Conservation (phyloP, 1,140 invertebrate species). For the Brachionus paranguensis region DNA sequence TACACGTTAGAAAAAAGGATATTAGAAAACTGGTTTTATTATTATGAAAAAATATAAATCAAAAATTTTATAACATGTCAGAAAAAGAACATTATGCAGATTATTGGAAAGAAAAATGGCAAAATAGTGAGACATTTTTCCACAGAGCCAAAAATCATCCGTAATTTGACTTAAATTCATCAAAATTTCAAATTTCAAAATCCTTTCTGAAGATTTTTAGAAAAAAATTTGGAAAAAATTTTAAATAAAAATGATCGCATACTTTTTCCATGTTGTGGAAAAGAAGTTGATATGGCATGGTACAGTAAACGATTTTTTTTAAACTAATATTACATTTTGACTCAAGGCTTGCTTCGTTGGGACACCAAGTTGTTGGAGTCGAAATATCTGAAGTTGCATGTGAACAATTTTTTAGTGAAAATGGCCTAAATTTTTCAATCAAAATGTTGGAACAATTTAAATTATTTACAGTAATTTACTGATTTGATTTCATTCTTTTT, state of each 20-base stretch:
- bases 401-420: background rate
- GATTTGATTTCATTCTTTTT: background rate
- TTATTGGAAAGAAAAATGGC: background rate
- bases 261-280: constrained; percentile 34
- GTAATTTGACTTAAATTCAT: background rate
- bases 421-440: background rate
- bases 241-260: background rate
- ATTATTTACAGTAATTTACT: background rate
- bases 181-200: background rate
- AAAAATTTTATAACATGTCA: background rate
- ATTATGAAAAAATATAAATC: too few species aligned
- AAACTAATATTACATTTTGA: background rate
- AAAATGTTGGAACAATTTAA: background rate
- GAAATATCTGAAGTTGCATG: background rate
- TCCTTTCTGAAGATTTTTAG: background rate
- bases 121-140: background rate
- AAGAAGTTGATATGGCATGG: constrained; percentile 36
- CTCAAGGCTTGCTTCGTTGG: background rate
- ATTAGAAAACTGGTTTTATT: background rate
- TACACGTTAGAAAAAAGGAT: background rate
- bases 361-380: background rate
- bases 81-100: background rate
- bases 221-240: background rate
- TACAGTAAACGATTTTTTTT: background rate
- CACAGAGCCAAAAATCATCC: background rate